Percentiles rank a stretch among this genome's conserved stretches.
Evolutionary conservation across 23 tunicate species (phyloP).

Genomic region (Botrylloides violaceus): DNA sequence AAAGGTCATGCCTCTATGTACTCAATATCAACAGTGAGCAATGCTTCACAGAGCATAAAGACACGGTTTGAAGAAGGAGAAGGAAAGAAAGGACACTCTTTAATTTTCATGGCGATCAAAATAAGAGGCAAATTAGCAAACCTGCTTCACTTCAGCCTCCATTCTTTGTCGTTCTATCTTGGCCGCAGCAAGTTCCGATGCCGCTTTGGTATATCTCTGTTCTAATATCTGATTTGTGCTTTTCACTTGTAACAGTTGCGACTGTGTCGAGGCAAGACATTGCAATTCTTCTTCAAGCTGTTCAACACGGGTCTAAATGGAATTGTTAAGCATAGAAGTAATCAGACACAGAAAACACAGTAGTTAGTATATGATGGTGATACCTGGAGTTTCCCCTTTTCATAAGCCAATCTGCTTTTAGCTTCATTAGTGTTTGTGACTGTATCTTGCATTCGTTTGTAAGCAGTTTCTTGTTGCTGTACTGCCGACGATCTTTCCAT

Average conservation of each 20-base stretch:
- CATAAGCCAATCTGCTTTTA: conserved; percentile 67
- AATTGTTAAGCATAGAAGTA: neutral
- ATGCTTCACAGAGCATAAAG: too few species aligned
- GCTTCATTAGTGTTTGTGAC: conserved; percentile 38
- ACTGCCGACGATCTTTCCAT: conserved; percentile 57
- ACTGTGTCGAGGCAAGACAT: conserved; percentile 52
- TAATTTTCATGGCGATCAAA: too few species aligned
- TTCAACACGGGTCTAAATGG: conserved; percentile 56
- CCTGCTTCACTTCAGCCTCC: conserved; percentile 68
- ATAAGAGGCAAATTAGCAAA: neutral
- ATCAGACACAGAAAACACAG: too few species aligned
- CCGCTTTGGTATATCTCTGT: conserved; percentile 54
- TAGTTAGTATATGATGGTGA: too few species aligned
- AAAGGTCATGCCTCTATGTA: too few species aligned
- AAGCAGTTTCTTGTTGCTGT: conserved; percentile 75
- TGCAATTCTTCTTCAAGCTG: conserved; percentile 78
- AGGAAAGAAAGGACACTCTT: too few species aligned
- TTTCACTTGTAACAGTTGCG: conserved; percentile 67
- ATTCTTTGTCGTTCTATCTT: conserved; percentile 40
- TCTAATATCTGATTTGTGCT: conserved; percentile 74
- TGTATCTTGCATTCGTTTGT: conserved; percentile 58
- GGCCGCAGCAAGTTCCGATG: conserved; percentile 58
- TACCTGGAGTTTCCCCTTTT: conserved; percentile 79
- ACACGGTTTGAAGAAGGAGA: too few species aligned
- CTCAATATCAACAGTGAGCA: too few species aligned